Percentiles rank a stretch among this genome's conserved stretches.
Conservation (phyloP, 2,113 vertebrate species). For the Misgurnus mizolepis region DNA sequence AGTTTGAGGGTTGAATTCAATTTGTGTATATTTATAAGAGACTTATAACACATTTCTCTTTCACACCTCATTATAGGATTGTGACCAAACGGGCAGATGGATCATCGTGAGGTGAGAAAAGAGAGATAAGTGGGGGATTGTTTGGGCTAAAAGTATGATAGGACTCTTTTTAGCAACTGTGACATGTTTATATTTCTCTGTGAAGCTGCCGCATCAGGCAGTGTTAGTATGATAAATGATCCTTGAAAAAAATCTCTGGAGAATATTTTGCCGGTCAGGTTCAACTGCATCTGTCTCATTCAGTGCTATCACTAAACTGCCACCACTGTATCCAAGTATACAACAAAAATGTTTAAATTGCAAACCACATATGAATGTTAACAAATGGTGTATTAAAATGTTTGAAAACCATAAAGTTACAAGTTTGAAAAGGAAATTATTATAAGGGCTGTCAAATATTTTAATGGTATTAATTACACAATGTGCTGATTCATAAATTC, state of each 20-base stretch:
- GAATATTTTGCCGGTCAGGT: slow-evolving; percentile 18
- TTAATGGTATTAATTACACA: no score
- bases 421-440: no score
- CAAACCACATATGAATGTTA: not conserved
- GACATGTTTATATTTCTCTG: slow-evolving; percentile 38
- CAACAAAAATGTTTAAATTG: not conserved
- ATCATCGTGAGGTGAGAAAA: not conserved
- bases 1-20: not conserved
- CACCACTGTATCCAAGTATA: not conserved
- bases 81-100: not conserved
- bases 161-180: slow-evolving; percentile 17
- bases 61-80: not conserved
- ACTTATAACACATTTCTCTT: not conserved
- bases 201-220: slow-evolving; percentile 15
- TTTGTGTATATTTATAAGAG: not conserved
- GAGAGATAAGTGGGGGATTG: not conserved
- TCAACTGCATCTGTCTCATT: not conserved
- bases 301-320: not conserved
- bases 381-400: not conserved
- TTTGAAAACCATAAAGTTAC: no score
- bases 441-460: no score
- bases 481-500: no score
- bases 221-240: slow-evolving; percentile 30
- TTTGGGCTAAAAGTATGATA: slow-evolving; percentile 6
- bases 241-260: not conserved